Base-by-base conservation (phyloP, 2,888 invertebrate species). In the Liposcelis brunnea region DNA sequence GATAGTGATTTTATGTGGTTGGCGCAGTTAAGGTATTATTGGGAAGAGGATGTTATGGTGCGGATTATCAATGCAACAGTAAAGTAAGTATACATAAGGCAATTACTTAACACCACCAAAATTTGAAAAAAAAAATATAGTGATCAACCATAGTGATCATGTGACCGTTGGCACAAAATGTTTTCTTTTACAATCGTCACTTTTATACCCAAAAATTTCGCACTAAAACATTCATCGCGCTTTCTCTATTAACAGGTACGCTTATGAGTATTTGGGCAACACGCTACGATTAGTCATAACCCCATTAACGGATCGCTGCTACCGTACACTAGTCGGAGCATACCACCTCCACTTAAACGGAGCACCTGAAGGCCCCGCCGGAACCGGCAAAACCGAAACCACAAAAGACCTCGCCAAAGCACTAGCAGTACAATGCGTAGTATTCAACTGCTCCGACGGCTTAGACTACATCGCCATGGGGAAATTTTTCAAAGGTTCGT, bases 331-430 rank as follows among this genome's bases (percentile, higher is more conserved):
- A 45, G 75, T 87, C 50, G 83, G 83, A 1, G 86, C 87, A 1
- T 85, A 80, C 60, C 80, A 80, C 56, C 67, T 87, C 40, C 82
- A 87, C 61, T 64, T 87, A 52, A 84, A 85, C 56, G 86, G 85
- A n/a, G 81, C 82, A 3, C 81, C 81, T 0, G 82, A 83, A 64
- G 83, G 83, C 1, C 87, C 87, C 1, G 82, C 84, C 0, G 86
- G 87, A 1, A 87, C 87, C 0, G 89, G 89, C 1, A 89, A 89
- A 66, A 89, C 87, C 0, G 89, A 89, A 67, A 86, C 87, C 14
- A 84, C 84, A 1, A 93, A 93, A 66, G 91, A 93, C 66, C 67
- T 93, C 51, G 89, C 89, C 4, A 87, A 90, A 64, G 90, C 90
- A 0, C 59, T 93, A 42, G 93, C 90, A 1, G 86, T 91, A 1